Conservation (phyloP, 2,797 vertebrate species). For the Cryptoblepharus egeriae region DNA sequence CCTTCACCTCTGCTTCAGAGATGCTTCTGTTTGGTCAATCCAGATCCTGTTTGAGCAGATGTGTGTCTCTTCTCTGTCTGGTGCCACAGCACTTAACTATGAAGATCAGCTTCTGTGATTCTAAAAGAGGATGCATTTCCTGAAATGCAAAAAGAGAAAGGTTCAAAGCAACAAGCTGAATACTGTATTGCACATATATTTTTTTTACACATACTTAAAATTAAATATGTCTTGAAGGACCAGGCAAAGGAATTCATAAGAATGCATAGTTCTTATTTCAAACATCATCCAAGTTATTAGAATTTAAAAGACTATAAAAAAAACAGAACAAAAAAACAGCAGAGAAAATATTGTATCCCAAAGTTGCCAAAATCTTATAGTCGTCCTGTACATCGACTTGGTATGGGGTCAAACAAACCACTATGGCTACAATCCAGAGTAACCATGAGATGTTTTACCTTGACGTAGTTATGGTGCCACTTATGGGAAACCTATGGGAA, state of each 20-base stretch:
- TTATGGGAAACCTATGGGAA: too few species aligned
- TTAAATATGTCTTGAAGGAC: neutral
- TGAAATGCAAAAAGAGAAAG: neutral
- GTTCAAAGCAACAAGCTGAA: too few species aligned
- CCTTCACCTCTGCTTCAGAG: neutral
- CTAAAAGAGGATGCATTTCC: neutral
- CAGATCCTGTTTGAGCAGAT: constrained; percentile 37
- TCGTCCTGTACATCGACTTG: too few species aligned
- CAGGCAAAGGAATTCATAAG: neutral
- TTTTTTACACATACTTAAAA: too few species aligned
- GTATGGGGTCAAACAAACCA: too few species aligned
- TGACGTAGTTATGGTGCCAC: too few species aligned
- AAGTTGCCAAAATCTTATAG: too few species aligned
- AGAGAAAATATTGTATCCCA: too few species aligned
- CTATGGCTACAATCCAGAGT: too few species aligned
- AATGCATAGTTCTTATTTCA: neutral
- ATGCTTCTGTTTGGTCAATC: constrained; percentile 40
- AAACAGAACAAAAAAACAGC: too few species aligned
- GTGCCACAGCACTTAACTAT: neutral
- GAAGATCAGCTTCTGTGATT: neutral
- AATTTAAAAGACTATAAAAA: neutral
- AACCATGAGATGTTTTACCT: too few species aligned
- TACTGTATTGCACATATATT: too few species aligned
- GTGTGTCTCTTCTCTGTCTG: neutral
- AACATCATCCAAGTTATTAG: neutral